These are phyloP conservation scores for Apteryx mantelli DNA, from an alignment of 2,113 vertebrate species.

Conservation along the genomic window DNA sequence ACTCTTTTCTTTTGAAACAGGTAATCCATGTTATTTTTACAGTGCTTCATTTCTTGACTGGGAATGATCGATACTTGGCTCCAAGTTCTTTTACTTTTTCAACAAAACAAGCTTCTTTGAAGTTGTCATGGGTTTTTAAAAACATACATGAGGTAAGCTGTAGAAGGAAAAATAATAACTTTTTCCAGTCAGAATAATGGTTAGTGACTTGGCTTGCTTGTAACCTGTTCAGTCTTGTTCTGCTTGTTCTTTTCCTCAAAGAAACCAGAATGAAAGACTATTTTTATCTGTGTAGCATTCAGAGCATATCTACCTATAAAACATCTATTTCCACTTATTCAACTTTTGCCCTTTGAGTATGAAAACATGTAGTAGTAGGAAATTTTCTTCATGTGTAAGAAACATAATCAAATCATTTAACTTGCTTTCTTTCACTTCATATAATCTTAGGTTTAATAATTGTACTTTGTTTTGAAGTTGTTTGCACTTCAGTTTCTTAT, in stretches of 20 bases:
- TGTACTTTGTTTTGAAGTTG: background rate
- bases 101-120: constrained; percentile 88
- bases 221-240: background rate
- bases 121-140: constrained; percentile 87
- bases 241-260: background rate
- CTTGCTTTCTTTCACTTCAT: background rate
- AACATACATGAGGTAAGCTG: constrained; percentile 84
- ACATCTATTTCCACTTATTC: background rate
- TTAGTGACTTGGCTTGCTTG: background rate
- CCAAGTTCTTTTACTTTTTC: constrained; percentile 87
- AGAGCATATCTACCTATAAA: background rate
- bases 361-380: background rate
- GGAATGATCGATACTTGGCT: constrained; percentile 82
- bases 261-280: background rate
- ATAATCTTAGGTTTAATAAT: background rate
- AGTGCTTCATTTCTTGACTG: constrained; percentile 87
- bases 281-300: background rate
- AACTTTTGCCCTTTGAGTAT: background rate
- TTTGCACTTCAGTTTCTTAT: background rate
- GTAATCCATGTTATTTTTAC: constrained; percentile 81
- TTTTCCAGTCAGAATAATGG: background rate
- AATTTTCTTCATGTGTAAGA: background rate
- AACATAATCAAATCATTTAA: background rate
- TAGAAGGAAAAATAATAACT: background rate
- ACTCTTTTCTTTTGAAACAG: constrained; percentile 76